phyloP scores from a whole-genome alignment of 2,797 vertebrate genomes.

The Neoniphon sammara region DNA sequence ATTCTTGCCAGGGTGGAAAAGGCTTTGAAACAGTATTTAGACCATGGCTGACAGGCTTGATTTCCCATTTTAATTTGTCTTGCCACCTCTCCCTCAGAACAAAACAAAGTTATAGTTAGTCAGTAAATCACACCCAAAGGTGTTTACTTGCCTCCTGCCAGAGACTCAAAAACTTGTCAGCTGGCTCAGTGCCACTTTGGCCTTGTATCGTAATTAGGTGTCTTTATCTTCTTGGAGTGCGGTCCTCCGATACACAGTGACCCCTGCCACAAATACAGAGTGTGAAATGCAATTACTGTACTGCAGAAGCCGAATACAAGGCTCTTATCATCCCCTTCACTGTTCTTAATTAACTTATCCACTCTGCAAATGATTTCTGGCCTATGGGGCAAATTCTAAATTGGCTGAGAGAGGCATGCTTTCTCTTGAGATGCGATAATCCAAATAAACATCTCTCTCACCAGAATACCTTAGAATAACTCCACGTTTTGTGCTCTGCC shows the following conservation, averaged over 20 bases:
- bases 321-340: slow-evolving; percentile 60
- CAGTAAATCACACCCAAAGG: neutral
- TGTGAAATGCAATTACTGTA: slow-evolving; percentile 70
- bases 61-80: neutral
- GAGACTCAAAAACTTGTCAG: slow-evolving; percentile 8
- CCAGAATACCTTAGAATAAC: slow-evolving; percentile 57
- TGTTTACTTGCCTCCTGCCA: no score
- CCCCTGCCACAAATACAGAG: slow-evolving; percentile 55
- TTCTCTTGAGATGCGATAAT: slow-evolving; percentile 68
- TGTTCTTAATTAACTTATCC: slow-evolving; percentile 77
- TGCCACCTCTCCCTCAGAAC: neutral
- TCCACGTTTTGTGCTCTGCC: slow-evolving; percentile 27
- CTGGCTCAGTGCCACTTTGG: slow-evolving; percentile 20
- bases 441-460: slow-evolving; percentile 69
- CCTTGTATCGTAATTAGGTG: slow-evolving; percentile 45
- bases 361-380: slow-evolving; percentile 63
- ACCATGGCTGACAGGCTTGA: neutral
- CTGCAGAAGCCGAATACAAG: slow-evolving; percentile 60
- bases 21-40: no score
- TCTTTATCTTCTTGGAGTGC: slow-evolving; percentile 52
- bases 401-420: slow-evolving; percentile 62
- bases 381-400: slow-evolving; percentile 66
- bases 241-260: slow-evolving; percentile 52
- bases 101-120: slow-evolving; percentile 6
- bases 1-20: no score